These are phyloP conservation scores for Willisornis vidua DNA, from an alignment of 2,113 vertebrate genomes.

Conservation along the genomic window DNA sequence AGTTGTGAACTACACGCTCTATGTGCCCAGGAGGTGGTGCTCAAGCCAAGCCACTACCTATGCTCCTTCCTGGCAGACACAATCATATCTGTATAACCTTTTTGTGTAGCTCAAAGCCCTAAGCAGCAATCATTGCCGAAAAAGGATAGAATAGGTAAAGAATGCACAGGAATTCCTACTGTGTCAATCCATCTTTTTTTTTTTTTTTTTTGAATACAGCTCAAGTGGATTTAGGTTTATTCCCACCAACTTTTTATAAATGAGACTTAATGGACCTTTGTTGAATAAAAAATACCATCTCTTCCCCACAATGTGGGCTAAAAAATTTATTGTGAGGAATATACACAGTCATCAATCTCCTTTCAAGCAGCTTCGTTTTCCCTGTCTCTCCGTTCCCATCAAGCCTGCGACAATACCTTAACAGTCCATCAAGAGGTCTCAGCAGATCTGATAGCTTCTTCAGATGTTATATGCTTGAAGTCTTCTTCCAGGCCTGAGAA, in stretches of 20 bases:
- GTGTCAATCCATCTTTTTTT: background rate
- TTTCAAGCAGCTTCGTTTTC: background rate
- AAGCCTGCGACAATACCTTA: conserved; percentile 46
- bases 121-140: background rate
- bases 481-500: conserved; percentile 48
- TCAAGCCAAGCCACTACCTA: background rate
- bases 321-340: background rate
- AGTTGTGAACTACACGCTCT: background rate
- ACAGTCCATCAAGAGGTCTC: conserved; percentile 40
- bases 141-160: background rate
- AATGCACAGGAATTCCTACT: background rate
- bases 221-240: background rate
- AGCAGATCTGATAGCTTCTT: conserved; percentile 61
- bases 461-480: conserved; percentile 53
- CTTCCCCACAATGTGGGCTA: rapidly evolving
- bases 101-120: background rate
- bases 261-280: background rate
- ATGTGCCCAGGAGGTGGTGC: background rate
- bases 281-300: background rate
- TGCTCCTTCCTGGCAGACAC: background rate
- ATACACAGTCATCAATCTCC: background rate
- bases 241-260: background rate
- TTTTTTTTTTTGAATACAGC: background rate
- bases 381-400: background rate
- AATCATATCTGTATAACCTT: background rate